Conservation (phyloP, 2,888 invertebrate genomes). For the Meghimatium bilineatum region DNA sequence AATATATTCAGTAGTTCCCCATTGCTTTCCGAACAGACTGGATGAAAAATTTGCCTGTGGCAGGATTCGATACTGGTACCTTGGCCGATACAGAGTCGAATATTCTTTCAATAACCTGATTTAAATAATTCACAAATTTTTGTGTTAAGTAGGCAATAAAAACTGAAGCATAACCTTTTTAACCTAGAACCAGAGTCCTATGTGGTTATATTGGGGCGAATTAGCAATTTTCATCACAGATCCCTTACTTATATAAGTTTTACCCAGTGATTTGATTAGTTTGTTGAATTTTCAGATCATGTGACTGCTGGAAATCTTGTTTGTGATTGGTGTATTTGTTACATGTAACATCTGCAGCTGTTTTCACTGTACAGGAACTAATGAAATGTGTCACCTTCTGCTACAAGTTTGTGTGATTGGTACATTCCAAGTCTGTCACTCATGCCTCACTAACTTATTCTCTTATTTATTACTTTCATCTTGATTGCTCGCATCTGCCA, state of each 20-base stretch:
- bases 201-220: no score
- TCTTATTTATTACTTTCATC: not conserved
- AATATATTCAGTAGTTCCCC: no score
- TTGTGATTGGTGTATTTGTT: slow-evolving; percentile 19
- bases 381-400: not conserved
- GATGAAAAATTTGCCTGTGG: no score
- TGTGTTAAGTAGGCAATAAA: no score
- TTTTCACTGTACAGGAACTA: not conserved
- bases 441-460: not conserved
- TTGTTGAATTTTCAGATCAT: slow-evolving; percentile 2
- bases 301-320: slow-evolving; percentile 4
- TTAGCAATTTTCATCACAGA: not conserved
- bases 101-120: no score
- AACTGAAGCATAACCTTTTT: no score
- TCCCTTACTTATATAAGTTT: not conserved
- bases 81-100: no score
- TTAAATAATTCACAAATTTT: no score
- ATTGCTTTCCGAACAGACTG: no score
- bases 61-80: no score
- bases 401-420: not conserved
- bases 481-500: not conserved
- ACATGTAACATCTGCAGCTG: not conserved
- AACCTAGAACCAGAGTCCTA: no score
- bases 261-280: slow-evolving; percentile 4
- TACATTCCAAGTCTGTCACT: not conserved